Evolutionary conservation across 2,113 vertebrate species (phyloP).

Genomic region (Indicator maculatus): DNA sequence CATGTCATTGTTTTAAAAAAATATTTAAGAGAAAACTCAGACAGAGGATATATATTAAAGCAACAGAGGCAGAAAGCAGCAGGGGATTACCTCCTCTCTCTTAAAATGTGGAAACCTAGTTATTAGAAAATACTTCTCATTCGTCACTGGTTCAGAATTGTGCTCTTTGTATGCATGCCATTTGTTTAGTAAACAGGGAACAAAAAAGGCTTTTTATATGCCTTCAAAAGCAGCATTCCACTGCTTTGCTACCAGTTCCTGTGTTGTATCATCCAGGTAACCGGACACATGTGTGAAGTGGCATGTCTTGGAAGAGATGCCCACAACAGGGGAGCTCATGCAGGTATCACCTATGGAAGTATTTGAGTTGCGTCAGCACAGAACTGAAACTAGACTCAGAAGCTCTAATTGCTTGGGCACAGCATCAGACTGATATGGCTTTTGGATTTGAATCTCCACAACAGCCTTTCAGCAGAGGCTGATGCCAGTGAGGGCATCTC

Average conservation of each 20-base stretch:
- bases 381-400: neutral
- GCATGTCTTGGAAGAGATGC: neutral
- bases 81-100: neutral
- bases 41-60: neutral
- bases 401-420: neutral
- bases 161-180: neutral
- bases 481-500: neutral
- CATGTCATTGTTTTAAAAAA: neutral
- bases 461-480: neutral
- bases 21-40: neutral
- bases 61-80: neutral
- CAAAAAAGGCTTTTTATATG: neutral
- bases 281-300: accelerated
- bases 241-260: neutral
- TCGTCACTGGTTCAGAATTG: neutral
- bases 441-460: neutral
- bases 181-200: neutral
- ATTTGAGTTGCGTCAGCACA: neutral
- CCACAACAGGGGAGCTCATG: neutral
- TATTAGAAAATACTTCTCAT: neutral
- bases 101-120: accelerated
- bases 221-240: neutral
- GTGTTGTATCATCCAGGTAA: neutral
- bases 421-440: neutral
- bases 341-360: accelerated